Conservation (phyloP, 2,888 invertebrate species). For the Drosophila cognata region DNA sequence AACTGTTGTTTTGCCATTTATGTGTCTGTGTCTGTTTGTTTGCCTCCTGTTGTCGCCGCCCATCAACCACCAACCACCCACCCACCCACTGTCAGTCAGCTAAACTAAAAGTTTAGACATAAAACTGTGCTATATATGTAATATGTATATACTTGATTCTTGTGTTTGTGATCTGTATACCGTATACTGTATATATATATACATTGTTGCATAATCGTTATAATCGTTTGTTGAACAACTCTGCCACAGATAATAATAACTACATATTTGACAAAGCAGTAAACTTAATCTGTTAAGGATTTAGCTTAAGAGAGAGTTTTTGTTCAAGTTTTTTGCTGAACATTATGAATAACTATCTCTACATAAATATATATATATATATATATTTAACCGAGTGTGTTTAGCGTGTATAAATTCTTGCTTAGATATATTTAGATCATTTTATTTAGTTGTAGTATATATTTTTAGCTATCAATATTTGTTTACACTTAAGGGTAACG, state of each 20-base stretch:
- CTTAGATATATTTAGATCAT: constrained; percentile 5
- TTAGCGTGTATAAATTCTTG: constrained; percentile 13
- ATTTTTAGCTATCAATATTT: not conserved
- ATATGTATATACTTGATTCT: constrained; percentile 9
- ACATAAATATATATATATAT: constrained; percentile 4
- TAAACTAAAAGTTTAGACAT: constrained; percentile 8
- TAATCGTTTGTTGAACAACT: constrained; percentile 42
- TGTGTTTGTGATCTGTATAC: constrained; percentile 39
- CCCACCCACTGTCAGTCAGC: constrained; percentile 6
- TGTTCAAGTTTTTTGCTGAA: not conserved
- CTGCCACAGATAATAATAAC: constrained; percentile 13
- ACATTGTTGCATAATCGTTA: constrained; percentile 47
- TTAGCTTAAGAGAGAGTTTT: not conserved
- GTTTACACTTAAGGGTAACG: constrained; percentile 11
- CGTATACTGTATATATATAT: constrained; percentile 5
- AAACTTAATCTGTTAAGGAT: constrained; percentile 1
- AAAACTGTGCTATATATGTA: constrained; percentile 14
- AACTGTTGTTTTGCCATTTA: constrained; percentile 54
- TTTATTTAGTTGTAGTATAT: constrained; percentile 9
- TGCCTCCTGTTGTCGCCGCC: constrained; percentile 18
- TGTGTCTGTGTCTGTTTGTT: constrained; percentile 30
- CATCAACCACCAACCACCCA: not conserved
- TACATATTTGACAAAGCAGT: constrained; percentile 1
- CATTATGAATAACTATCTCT: not conserved
- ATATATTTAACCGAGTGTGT: constrained; percentile 8